Evolutionary conservation across 2,888 invertebrate genomes (phyloP).

Genomic region (Hypolimnas misippus): DNA sequence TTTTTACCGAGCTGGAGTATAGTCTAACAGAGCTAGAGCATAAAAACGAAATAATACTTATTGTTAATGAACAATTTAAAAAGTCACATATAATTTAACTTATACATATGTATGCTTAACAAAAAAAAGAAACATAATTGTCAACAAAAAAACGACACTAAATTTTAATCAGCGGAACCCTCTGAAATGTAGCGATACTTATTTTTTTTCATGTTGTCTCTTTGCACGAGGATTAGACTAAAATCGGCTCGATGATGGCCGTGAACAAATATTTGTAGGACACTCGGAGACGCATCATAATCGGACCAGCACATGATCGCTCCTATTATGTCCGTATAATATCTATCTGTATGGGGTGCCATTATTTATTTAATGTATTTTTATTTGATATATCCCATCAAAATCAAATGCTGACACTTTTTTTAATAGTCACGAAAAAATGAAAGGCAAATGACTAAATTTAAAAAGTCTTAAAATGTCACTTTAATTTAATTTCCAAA

Average conservation of each 20-base stretch:
- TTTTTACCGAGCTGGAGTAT: too few species aligned
- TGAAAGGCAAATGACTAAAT: not conserved
- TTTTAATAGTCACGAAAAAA: not conserved
- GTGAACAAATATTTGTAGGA: slow-evolving; percentile 74
- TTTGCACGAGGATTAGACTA: slow-evolving; percentile 64
- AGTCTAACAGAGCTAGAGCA: too few species aligned
- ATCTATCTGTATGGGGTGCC: slow-evolving; percentile 40
- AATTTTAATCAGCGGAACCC: slow-evolving; percentile 39
- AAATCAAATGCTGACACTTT: slow-evolving; percentile 14
- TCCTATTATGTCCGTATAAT: slow-evolving; percentile 60
- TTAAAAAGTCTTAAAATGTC: too few species aligned
- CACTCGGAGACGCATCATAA: slow-evolving; percentile 56
- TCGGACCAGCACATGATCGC: slow-evolving; percentile 54
- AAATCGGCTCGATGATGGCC: slow-evolving; percentile 66
- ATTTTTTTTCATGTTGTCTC: slow-evolving; percentile 48
- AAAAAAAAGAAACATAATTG: too few species aligned
- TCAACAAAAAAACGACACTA: too few species aligned
- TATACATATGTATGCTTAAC: too few species aligned
- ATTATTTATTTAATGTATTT: slow-evolving; percentile 39
- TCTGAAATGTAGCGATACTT: slow-evolving; percentile 44
- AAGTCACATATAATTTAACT: too few species aligned
- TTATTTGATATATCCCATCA: slow-evolving; percentile 32
- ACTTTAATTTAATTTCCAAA: too few species aligned
- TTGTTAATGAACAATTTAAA: too few species aligned
- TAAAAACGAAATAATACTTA: too few species aligned